These are phyloP conservation scores for Hofmannophila pseudospretella DNA, from an alignment of 2,888 invertebrate genomes.

Conservation along the genomic window DNA sequence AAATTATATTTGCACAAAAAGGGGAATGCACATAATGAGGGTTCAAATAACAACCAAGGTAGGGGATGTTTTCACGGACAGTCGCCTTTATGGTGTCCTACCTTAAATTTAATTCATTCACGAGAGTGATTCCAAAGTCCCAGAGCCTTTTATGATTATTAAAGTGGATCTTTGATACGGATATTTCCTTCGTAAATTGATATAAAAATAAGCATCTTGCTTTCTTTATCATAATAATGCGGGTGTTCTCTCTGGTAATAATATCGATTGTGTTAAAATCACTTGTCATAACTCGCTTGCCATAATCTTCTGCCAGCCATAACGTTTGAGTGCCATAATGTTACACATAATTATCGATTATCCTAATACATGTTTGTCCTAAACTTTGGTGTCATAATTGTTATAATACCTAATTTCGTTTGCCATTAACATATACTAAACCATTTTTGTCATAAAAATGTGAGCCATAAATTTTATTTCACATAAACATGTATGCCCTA, in stretches of 20 bases:
- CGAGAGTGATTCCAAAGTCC: background rate
- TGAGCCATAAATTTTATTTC: too few species aligned
- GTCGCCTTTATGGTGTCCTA: background rate
- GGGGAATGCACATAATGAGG: conserved; percentile 44
- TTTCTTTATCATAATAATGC: background rate
- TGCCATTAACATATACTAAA: background rate
- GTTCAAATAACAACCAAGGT: conserved; percentile 35
- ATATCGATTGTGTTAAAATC: background rate
- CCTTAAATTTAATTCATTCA: background rate
- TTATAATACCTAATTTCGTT: too few species aligned
- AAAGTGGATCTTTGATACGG: background rate
- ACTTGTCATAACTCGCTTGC: too few species aligned
- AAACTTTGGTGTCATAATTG: too few species aligned
- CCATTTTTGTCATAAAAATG: too few species aligned
- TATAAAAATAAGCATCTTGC: background rate
- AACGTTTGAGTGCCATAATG: too few species aligned
- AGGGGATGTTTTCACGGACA: conserved; percentile 8
- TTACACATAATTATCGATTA: too few species aligned
- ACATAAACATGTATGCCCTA: too few species aligned
- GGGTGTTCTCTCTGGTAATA: background rate
- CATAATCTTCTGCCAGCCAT: too few species aligned
- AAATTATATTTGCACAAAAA: conserved; percentile 25
- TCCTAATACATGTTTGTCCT: too few species aligned
- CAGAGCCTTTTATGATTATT: background rate
- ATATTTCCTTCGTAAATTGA: background rate